Base-by-base conservation (phyloP, 2,797 vertebrate genomes). In the Macropodus opercularis region DNA sequence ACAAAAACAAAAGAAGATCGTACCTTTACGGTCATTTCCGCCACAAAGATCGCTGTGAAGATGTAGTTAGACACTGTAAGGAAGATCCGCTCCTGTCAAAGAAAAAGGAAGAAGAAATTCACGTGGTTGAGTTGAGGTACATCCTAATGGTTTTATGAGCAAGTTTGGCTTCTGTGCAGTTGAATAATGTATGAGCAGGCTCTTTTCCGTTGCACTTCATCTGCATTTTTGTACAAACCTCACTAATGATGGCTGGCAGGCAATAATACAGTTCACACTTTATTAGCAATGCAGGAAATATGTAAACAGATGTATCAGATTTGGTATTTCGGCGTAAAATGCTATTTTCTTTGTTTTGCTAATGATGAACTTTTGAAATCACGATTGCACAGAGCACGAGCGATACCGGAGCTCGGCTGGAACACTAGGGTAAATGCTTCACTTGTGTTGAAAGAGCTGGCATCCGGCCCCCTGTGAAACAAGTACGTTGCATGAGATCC, bases 21-120 rank as follows among this genome's bases (percentile, higher is more conserved):
- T 85, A 96, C 97, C 96, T 99, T 99, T 77, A 99, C 90, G 39
- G 94, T 93, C 97, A 99, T 99, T 89, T 99, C 97, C 23, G 95
- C 84, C 88, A 98, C 92, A 78, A 99, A 99, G 87, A 99, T 97
- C 2, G 93, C 94, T 0, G 97, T 99, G 88, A 99, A 99, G 91
- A 98, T 96, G 89, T 99, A 98, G 90, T 99, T 98, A 87, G 97
- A 97, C 76, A 98, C 77, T 0, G 94, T 97, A 34, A 99, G 93
- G 89, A 99, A 98, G 89, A 98, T 94, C 69, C 96, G 93, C 75
- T 99, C 97, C 97, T 99, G 81, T 27, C 42, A 9, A 69, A 55
- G 0, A 31, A 17, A 47, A 32, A 83, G 77, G 13, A 44, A 36
- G 80, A 43, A 56, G 17, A 76, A 1, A 53, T n/a, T n/a, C n/a